Percentiles rank a stretch among this genome's conserved stretches.
Evolutionary conservation across 2,888 invertebrate species (phyloP).

Genomic region (Lissonota sp.): DNA sequence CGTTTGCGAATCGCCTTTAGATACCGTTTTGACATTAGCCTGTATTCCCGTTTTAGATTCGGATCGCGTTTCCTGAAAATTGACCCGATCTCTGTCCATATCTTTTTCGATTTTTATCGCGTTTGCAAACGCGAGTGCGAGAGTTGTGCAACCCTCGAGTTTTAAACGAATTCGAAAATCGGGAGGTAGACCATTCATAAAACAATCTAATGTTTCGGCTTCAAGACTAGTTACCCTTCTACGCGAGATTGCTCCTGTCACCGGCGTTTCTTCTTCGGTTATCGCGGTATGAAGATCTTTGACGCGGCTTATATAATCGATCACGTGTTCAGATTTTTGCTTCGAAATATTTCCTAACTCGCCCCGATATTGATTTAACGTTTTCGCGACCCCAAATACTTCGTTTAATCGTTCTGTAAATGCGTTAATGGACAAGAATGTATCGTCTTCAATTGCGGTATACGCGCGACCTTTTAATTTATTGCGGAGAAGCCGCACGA

Average conservation of each 20-base stretch:
- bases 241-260: neutral
- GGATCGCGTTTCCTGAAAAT: neutral
- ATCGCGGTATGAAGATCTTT: slow-evolving; percentile 30
- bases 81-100: neutral
- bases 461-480: slow-evolving; percentile 39
- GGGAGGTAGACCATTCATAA: neutral
- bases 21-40: neutral
- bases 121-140: neutral
- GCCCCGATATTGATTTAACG: slow-evolving; percentile 29
- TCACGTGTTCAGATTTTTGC: slow-evolving; percentile 19
- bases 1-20: neutral
- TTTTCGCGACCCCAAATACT: slow-evolving; percentile 13
- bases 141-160: neutral
- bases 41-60: neutral
- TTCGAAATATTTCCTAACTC: slow-evolving; percentile 34
- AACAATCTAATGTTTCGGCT: neutral
- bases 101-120: too few relatives aligned
- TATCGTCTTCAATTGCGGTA: slow-evolving; percentile 36
- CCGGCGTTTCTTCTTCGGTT: neutral
- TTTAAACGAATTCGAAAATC: neutral
- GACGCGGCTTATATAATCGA: slow-evolving; percentile 46
- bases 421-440: neutral
- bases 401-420: neutral
- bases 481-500: slow-evolving; percentile 16
- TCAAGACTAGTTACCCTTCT: too few relatives aligned